Evolutionary conservation across 2,113 vertebrate genomes (phyloP).

Genomic region (Microcebus jonahi): DNA sequence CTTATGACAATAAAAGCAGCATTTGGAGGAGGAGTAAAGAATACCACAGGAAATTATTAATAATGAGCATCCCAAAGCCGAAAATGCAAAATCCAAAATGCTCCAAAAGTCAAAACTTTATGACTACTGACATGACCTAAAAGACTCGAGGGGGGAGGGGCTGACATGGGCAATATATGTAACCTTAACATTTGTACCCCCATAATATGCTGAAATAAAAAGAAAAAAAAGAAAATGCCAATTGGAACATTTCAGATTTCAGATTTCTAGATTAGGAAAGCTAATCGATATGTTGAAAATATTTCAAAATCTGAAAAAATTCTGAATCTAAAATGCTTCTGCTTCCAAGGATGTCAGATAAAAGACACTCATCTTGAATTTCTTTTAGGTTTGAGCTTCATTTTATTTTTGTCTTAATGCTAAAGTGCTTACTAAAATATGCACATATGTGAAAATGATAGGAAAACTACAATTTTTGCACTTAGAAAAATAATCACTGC

Average conservation of each 20-base stretch:
- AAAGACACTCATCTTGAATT: background rate
- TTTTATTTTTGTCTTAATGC: constrained; percentile 17
- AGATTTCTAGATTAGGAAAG: background rate
- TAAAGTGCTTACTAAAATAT: background rate
- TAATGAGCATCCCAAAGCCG: background rate
- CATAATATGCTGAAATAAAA: too few relatives aligned
- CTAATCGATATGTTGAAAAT: background rate
- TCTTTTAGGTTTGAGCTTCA: constrained; percentile 4
- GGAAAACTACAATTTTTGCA: constrained; percentile 21
- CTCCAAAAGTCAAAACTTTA: background rate
- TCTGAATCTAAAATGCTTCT: background rate
- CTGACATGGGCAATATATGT: too few relatives aligned
- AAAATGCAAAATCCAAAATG: background rate
- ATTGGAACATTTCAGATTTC: background rate
- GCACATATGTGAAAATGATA: background rate
- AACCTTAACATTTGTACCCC: too few relatives aligned
- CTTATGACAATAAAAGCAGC: background rate
- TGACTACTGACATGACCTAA: background rate
- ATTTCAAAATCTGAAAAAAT: background rate
- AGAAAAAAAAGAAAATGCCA: background rate
- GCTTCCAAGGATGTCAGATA: background rate
- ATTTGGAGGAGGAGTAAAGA: background rate
- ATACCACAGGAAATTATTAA: background rate
- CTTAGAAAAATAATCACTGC: constrained; percentile 10
- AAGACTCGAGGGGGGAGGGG: too few relatives aligned